phyloP scores from a whole-genome alignment of 2,888 invertebrate species.

The Nephrotoma flavescens region DNA sequence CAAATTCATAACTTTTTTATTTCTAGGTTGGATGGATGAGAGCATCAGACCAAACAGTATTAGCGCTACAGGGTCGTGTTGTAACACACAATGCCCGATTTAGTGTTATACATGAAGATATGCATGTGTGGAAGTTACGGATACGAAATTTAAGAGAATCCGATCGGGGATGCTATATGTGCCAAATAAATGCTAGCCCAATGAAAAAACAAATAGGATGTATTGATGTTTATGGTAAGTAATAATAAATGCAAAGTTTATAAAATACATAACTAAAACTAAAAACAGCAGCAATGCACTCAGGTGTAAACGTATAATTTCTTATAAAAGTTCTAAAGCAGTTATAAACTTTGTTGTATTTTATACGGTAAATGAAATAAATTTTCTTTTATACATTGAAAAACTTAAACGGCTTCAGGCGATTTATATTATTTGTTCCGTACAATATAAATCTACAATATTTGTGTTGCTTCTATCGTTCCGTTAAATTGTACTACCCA shows the following conservation, averaged over 20 bases:
- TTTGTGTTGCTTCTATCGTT: background rate
- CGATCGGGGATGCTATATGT: conserved; percentile 63
- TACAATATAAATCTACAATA: background rate
- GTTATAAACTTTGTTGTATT: background rate
- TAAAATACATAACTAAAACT: background rate
- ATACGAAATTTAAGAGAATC: conserved; percentile 56
- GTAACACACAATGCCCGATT: conserved; percentile 61
- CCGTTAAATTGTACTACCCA: background rate
- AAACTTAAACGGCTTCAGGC: background rate
- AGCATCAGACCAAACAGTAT: conserved; percentile 59
- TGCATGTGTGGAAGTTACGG: conserved; percentile 57
- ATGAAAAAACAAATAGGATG: conserved; percentile 68
- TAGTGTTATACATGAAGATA: conserved; percentile 52
- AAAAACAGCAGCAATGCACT: background rate
- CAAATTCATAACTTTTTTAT: background rate
- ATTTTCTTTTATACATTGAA: background rate
- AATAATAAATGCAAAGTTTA: background rate
- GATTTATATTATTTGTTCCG: background rate
- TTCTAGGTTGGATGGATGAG: conserved; percentile 10
- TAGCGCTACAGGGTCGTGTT: conserved; percentile 56
- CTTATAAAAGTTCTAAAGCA: background rate
- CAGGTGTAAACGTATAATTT: background rate
- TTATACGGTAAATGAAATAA: background rate
- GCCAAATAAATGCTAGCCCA: conserved; percentile 60
- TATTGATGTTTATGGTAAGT: conserved; percentile 59